Base-by-base conservation (phyloP, 2,113 vertebrate genomes). In the Platichthys stellatus region DNA sequence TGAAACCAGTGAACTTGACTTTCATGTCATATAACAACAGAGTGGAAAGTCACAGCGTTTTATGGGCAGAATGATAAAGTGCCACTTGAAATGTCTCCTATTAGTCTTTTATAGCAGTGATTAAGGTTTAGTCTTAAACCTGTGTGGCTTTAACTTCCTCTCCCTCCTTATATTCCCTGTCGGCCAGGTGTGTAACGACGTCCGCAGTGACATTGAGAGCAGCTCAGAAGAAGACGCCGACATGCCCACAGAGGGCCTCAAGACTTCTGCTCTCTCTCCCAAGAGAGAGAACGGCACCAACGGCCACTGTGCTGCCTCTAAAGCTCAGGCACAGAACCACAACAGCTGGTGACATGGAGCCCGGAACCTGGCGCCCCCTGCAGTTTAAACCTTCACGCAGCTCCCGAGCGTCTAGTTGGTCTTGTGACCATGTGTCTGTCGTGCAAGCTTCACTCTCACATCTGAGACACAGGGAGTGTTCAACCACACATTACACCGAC, bases 141-240 rank as follows among this genome's bases (percentile, higher is more conserved):
- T 20, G 17, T 26, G 10, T 26, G 14, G 64, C 7, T n/a, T 1
- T 51, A 51, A 51, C 9, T 8, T 24, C 43, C 23, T 13, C 9
- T 8, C 18, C 43, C 23, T 13, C 18, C 1, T 13, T 5, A 40
- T 43, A 11, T 28, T 40, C 17, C 5, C 31, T 28, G 0, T 68
- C 21, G 59, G 17, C 0, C 23, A 99, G 98, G 98, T 98, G 1
- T 93, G 95, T 15, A 99, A 97, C 70, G 98, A 99, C 54, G 97
- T 98, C 47, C 97, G 98, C 86, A 99, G 98, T 0, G 98, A 99
- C 17, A 95, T 99, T 3, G 98, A 99, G 88, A 98, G 96, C 95
- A 99, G 97, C 92, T 99, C 98, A 0, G 98, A 97, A 24, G 97
- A 98, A 28, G 98, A 99, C 57, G 86, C 94, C 0, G 4, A 85